phyloP scores from a whole-genome alignment of 2,888 invertebrate species.

The Polylopha cassiicola region DNA sequence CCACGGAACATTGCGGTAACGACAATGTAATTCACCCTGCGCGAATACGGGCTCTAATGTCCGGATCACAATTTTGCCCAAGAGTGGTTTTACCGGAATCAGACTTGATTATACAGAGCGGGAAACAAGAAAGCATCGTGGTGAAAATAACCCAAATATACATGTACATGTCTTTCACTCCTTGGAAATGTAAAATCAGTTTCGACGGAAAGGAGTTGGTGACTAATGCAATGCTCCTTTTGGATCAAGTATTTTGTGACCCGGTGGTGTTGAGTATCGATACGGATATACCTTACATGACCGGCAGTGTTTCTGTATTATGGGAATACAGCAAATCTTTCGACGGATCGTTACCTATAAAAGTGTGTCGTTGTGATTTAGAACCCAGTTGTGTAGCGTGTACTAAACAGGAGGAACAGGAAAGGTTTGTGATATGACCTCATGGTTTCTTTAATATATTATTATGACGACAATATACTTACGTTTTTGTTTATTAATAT shows the following conservation, averaged over 20 bases:
- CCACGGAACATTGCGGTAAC: constrained; percentile 54
- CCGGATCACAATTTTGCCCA: constrained; percentile 56
- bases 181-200: constrained; percentile 53
- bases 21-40: constrained; percentile 59
- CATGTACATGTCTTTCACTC: constrained; percentile 61
- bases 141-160: constrained; percentile 61
- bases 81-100: constrained; percentile 43
- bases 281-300: constrained; percentile 36
- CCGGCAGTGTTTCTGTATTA: constrained; percentile 46
- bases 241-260: constrained; percentile 51
- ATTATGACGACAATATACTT: background rate
- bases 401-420: no score
- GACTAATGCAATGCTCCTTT: constrained; percentile 42
- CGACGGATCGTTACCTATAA: constrained; percentile 47
- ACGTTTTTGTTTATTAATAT: background rate
- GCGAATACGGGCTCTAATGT: constrained; percentile 46
- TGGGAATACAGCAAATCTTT: constrained; percentile 57
- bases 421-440: constrained; percentile 5
- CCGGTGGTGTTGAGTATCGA: constrained; percentile 45
- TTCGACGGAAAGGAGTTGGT: constrained; percentile 36
- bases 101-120: constrained; percentile 42
- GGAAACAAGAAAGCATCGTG: constrained; percentile 39
- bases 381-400: constrained; percentile 45
- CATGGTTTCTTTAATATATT: background rate
- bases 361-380: constrained; percentile 55